These are phyloP conservation scores for Andinoacara biseriatus DNA, from an alignment of 2,113 vertebrate genomes.

Conservation along the genomic window DNA sequence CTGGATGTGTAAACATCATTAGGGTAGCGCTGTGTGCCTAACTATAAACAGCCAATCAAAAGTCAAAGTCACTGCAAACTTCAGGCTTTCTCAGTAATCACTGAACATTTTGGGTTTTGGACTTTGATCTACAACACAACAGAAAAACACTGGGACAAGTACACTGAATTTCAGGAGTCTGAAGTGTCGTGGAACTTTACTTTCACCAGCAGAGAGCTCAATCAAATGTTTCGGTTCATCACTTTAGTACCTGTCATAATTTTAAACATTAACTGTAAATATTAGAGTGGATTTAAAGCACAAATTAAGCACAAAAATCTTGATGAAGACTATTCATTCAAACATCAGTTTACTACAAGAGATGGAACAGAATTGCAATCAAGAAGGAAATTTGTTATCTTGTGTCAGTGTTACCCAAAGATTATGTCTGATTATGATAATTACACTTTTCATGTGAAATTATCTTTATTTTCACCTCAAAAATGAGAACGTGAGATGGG, in stretches of 20 bases:
- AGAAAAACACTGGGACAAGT: neutral
- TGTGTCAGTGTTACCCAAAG: neutral
- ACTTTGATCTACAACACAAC: neutral
- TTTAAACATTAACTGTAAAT: conserved; percentile 20
- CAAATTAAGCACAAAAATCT: neutral
- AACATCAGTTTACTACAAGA: neutral
- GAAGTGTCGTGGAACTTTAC: neutral
- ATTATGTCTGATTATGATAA: conserved; percentile 6
- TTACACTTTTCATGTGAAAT: neutral
- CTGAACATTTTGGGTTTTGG: neutral
- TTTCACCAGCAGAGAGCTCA: conserved; percentile 1
- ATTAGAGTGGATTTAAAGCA: conserved; percentile 2
- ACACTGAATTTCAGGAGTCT: neutral
- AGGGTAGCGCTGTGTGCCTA: neutral
- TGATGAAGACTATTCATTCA: neutral
- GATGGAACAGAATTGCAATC: neutral
- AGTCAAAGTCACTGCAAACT: neutral
- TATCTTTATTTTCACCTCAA: neutral
- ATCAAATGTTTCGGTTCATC: conserved; percentile 3
- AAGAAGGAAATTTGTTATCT: neutral
- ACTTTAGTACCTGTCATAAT: neutral
- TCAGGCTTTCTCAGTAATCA: neutral
- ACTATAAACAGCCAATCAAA: neutral
- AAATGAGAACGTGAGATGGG: neutral
- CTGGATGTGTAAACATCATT: conserved; percentile 29